Base-by-base conservation (phyloP, 2,113 vertebrate species). In the Geothlypis trichas region DNA sequence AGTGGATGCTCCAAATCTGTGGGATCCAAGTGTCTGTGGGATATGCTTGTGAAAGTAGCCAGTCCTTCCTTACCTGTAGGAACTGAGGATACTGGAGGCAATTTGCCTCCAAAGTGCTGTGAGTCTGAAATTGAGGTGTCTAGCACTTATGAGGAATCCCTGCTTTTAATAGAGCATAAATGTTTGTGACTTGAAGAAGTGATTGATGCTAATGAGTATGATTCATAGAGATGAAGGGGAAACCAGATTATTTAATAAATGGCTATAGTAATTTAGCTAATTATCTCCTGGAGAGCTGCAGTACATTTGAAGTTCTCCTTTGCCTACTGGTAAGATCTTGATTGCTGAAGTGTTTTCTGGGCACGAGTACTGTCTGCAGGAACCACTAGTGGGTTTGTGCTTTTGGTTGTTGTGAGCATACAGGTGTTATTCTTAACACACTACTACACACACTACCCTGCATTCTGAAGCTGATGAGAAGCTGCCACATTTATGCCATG, bases 241-340 rank as follows among this genome's bases (percentile, higher is more conserved):
- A 95, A 97, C 88, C 96, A 97, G 96, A 67, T 90, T 95, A 87
- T 97, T 96, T 95, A 97, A 97, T 96, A 97, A 95, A 93, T 95
- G 95, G 93, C 96, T 97, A 68, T 96, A 97, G 87, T 95, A 97
- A 97, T 98, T 96, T 97, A 97, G 94, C 68, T 98, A 97, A 97
- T 97, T 97, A 95, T 97, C 85, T 97, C 96, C 94, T 95, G 82
- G 27, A 92, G 91, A 97, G 89, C 87, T 97, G 93, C 97, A 96
- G 87, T 96, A 91, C 57, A 90, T 97, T 96, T 95, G 68, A 92
- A 96, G 86, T 96, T 95, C 77, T 97, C 94, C 82, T 94, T 88
- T 94, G 90, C 87, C 72, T 90, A 91, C 85, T 73, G 58, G 80
- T 94, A 90, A 33, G 51, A 61, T 47, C 51, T 47, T 30, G 87